A percentile compares a stretch with the other conserved stretches of the same genome.
These are phyloP conservation scores for Ammodytes marinus DNA, from an alignment of 2,113 vertebrate genomes.

Conservation along the genomic window DNA sequence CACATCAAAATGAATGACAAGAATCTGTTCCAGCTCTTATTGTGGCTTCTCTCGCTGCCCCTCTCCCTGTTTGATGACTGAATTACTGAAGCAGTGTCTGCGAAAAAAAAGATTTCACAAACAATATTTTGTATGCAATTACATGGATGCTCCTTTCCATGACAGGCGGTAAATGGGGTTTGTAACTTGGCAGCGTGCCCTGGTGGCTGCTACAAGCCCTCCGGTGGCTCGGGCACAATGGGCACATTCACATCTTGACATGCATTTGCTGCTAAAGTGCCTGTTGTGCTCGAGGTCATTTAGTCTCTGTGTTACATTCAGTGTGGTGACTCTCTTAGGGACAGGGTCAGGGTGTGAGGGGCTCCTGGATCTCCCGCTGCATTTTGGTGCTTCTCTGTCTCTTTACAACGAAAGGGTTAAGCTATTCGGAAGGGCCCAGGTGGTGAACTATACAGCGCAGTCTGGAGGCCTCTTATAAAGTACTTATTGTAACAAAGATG, in stretches of 20 bases:
- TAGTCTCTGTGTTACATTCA: slow-evolving; percentile 64
- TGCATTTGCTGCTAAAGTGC: slow-evolving; percentile 84
- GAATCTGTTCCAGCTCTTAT: slow-evolving; percentile 29
- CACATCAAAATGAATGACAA: slow-evolving; percentile 20
- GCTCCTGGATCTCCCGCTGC: slow-evolving; percentile 42
- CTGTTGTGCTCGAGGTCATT: slow-evolving; percentile 81
- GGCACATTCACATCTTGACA: slow-evolving; percentile 84
- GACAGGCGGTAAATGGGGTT: slow-evolving; percentile 69
- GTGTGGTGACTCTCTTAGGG: slow-evolving; percentile 59
- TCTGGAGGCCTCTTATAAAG: slow-evolving; percentile 75
- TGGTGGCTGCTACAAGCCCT: slow-evolving; percentile 50
- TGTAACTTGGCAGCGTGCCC: slow-evolving; percentile 61
- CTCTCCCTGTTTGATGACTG: slow-evolving; percentile 47
- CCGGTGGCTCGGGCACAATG: slow-evolving; percentile 75
- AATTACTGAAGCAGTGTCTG: slow-evolving; percentile 48
- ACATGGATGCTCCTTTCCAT: slow-evolving; percentile 71
- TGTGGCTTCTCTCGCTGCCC: slow-evolving; percentile 30
- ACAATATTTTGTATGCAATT: slow-evolving; percentile 80
- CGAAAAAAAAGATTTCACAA: slow-evolving; percentile 45
- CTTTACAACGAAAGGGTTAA: slow-evolving; percentile 72
- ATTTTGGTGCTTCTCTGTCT: slow-evolving; percentile 59
- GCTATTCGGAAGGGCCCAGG: slow-evolving; percentile 66
- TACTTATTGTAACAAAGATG: slow-evolving; percentile 77
- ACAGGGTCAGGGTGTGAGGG: slow-evolving; percentile 60
- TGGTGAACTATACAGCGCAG: slow-evolving; percentile 45